Evolutionary conservation across 2,888 invertebrate species (phyloP).

Genomic region (Loripinus fragilis): DNA sequence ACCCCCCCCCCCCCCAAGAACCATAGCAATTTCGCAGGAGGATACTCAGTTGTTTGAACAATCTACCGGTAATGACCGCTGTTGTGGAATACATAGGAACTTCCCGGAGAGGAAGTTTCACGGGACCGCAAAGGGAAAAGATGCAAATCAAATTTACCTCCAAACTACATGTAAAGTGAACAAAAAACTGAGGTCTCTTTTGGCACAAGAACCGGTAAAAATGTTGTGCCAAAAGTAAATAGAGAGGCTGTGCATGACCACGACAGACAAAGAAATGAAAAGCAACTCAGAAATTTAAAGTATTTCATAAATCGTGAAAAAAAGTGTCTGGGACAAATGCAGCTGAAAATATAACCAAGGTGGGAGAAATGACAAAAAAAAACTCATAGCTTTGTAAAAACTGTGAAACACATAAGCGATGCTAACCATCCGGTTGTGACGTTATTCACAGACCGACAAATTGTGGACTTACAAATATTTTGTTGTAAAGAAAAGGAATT

Average conservation of each 20-base stretch:
- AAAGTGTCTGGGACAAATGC: no score
- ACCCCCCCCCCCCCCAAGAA: neutral
- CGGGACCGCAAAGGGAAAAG: no score
- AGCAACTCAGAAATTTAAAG: neutral
- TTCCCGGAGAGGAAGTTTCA: no score
- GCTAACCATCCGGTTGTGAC: neutral
- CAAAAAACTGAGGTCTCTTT: neutral
- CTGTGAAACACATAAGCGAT: neutral
- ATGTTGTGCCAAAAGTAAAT: neutral
- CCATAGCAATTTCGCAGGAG: no score
- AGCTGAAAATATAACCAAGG: no score
- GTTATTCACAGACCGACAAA: neutral
- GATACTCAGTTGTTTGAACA: no score
- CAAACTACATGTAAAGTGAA: neutral
- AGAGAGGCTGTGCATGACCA: neutral
- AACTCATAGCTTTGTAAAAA: neutral
- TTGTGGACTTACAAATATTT: neutral
- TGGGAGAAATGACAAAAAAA: conserved; percentile 1
- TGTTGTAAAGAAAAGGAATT: conserved; percentile 3
- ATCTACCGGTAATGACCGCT: neutral
- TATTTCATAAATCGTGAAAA: neutral
- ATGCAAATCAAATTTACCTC: neutral
- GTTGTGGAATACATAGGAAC: neutral
- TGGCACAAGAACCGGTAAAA: neutral
- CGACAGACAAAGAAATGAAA: neutral